Percentiles rank a stretch among this genome's conserved stretches.
These are phyloP conservation scores for Apoda limacodes DNA, from an alignment of 2,888 invertebrate genomes.

Conservation along the genomic window DNA sequence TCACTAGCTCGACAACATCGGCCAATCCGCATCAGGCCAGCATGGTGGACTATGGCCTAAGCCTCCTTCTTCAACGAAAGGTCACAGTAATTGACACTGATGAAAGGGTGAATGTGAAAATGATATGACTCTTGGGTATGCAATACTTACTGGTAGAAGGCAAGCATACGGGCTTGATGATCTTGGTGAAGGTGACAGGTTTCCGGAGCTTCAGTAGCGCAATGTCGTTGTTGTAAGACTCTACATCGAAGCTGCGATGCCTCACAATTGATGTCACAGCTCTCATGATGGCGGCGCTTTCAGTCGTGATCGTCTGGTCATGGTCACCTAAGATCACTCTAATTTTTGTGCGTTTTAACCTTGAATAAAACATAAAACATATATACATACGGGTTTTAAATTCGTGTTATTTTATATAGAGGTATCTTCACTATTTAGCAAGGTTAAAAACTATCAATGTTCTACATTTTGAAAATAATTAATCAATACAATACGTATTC, in stretches of 20 bases:
- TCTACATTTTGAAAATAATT: too few species aligned
- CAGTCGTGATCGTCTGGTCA: constrained; percentile 83
- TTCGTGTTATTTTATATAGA: too few species aligned
- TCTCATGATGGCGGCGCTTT: constrained; percentile 84
- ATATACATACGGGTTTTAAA: too few species aligned
- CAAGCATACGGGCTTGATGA: constrained; percentile 82
- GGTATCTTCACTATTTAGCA: too few species aligned
- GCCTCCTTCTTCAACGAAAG: too few species aligned
- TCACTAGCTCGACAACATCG: too few species aligned
- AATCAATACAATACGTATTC: too few species aligned
- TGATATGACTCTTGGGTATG: constrained; percentile 80
- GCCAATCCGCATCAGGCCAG: too few species aligned
- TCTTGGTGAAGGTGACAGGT: constrained; percentile 81
- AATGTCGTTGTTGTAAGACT: constrained; percentile 89
- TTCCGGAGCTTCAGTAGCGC: constrained; percentile 82
- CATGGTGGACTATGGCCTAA: too few species aligned
- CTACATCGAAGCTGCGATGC: constrained; percentile 86
- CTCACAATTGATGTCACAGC: constrained; percentile 82
- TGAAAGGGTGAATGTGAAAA: constrained; percentile 77
- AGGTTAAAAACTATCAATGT: too few species aligned
- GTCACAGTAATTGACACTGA: constrained; percentile 51
- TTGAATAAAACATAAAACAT: too few species aligned
- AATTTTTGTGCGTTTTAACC: constrained; percentile 83
- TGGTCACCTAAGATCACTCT: constrained; percentile 87
- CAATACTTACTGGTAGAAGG: constrained; percentile 73